Evolutionary conservation across 2,888 invertebrate genomes (phyloP).

Genomic region (Lacanobia oleracea): DNA sequence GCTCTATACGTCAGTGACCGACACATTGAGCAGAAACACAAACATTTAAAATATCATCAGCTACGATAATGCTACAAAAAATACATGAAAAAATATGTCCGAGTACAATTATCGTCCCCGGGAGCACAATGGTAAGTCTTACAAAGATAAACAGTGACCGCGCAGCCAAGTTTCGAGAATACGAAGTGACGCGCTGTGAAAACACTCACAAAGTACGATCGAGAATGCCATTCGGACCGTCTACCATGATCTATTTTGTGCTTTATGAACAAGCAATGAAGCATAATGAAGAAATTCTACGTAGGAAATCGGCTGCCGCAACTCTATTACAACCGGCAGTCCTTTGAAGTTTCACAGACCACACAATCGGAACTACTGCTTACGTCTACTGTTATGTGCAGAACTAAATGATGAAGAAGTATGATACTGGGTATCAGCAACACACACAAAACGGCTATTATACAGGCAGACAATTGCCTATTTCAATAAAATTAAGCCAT

Average conservation of each 20-base stretch:
- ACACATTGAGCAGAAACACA: conserved; percentile 88
- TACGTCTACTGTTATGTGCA: not conserved
- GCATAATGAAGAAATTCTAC: conserved; percentile 61
- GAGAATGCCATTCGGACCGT: conserved; percentile 58
- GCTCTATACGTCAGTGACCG: conserved; percentile 85
- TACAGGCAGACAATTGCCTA: conserved; percentile 14
- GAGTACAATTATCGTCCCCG: conserved; percentile 81
- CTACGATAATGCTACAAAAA: conserved; percentile 75
- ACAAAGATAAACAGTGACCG: conserved; percentile 84
- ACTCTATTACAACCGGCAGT: conserved; percentile 46
- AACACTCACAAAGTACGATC: conserved; percentile 69
- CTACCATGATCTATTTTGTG: conserved; percentile 30
- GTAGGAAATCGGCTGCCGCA: conserved; percentile 52
- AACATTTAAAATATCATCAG: conserved; percentile 89
- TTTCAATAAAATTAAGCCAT: conserved; percentile 53
- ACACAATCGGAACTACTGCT: conserved; percentile 62
- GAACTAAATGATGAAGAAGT: not conserved
- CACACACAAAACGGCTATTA: not conserved
- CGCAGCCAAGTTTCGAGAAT: conserved; percentile 72
- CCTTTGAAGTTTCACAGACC: conserved; percentile 66
- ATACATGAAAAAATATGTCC: conserved; percentile 73
- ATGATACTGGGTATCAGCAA: not conserved
- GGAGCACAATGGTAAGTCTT: conserved; percentile 82
- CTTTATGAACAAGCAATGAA: conserved; percentile 58
- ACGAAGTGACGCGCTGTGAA: conserved; percentile 73